Evolutionary conservation across 2,888 invertebrate genomes (phyloP).

Genomic region (Cantharis flavilabris): DNA sequence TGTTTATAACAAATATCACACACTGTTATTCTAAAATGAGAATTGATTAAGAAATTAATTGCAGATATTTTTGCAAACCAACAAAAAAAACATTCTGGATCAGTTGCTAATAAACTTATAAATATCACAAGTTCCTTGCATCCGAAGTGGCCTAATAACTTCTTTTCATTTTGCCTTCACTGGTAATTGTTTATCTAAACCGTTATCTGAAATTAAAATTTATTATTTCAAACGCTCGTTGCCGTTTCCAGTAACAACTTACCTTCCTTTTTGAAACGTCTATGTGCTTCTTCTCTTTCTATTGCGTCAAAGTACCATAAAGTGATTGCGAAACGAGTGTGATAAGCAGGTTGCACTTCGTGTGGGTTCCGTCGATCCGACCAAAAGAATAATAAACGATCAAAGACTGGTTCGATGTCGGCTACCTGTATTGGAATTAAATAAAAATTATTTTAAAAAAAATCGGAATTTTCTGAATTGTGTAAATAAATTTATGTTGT

Average conservation of each 20-base stretch:
- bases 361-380: conserved; percentile 96
- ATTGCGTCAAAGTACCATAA: conserved; percentile 90
- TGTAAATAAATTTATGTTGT: neutral
- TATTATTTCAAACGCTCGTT: neutral
- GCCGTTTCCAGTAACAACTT: conserved; percentile 37
- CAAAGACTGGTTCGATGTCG: conserved; percentile 91
- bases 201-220: conserved; percentile 6
- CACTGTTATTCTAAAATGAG: conserved; percentile 23
- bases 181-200: conserved; percentile 4
- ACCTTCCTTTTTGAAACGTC: conserved; percentile 61
- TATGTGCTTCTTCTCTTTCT: conserved; percentile 76
- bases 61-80: conserved; percentile 20
- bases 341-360: conserved; percentile 91
- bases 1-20: conserved; percentile 31
- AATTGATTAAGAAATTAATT: conserved; percentile 17
- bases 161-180: conserved; percentile 4
- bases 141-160: conserved; percentile 7
- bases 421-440: conserved; percentile 61
- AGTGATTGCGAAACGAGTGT: conserved; percentile 89
- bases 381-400: conserved; percentile 96
- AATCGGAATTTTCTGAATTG: neutral
- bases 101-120: conserved; percentile 22
- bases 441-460: neutral
- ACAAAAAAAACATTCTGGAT: conserved; percentile 17
- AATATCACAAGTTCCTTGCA: conserved; percentile 28